A percentile compares a stretch with the other conserved stretches of the same genome.
These are phyloP conservation scores for Dysmachus trigonus DNA, from an alignment of 2,888 invertebrate genomes.

Conservation along the genomic window DNA sequence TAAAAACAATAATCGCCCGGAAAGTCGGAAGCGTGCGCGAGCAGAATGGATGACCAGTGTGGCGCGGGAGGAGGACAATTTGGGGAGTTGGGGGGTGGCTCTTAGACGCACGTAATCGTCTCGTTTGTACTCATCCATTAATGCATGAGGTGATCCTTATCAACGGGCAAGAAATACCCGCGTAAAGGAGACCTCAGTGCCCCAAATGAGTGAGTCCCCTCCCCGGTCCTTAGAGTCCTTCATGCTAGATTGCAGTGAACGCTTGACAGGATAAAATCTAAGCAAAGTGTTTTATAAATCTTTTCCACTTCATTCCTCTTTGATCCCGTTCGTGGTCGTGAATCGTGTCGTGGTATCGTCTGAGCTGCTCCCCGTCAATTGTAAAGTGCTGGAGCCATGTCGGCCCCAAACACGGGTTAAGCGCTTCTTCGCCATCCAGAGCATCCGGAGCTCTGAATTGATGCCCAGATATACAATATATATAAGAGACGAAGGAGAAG, in stretches of 20 bases:
- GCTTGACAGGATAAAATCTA: conserved; percentile 44
- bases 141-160: conserved; percentile 31
- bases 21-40: conserved; percentile 29
- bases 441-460: conserved; percentile 9
- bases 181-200: neutral
- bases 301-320: conserved; percentile 41
- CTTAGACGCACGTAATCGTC: neutral
- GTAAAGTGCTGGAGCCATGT: neutral
- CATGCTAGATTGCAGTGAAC: conserved; percentile 20
- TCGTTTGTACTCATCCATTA: conserved; percentile 23
- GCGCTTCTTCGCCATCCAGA: neutral
- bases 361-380: conserved; percentile 39
- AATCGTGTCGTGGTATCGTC: conserved; percentile 28
- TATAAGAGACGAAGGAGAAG: neutral
- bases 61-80: neutral
- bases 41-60: neutral
- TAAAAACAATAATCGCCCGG: conserved; percentile 37
- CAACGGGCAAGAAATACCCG: neutral
- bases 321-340: conserved; percentile 28
- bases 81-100: neutral
- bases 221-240: neutral
- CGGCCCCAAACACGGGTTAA: conserved; percentile 16
- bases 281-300: conserved; percentile 45
- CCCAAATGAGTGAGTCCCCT: neutral
- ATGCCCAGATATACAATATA: too few species aligned